Evolutionary conservation across 1,140 invertebrate genomes (phyloP).

Genomic region (Drosophila elegans): DNA sequence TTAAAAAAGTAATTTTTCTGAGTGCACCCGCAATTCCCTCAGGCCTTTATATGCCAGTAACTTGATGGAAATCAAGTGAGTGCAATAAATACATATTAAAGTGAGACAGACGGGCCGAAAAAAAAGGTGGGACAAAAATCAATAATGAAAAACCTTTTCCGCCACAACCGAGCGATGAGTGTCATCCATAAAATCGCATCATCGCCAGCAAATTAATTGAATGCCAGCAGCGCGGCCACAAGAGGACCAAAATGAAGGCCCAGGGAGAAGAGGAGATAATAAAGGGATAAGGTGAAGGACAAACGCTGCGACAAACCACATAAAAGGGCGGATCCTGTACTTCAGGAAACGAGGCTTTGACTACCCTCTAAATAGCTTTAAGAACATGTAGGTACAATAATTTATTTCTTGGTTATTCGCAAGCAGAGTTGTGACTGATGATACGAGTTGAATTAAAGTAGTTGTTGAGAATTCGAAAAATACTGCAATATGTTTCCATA

Average conservation of each 20-base stretch:
- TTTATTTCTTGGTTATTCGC: too few relatives aligned
- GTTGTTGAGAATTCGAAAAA: too few relatives aligned
- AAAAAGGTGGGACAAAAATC: conserved; percentile 53
- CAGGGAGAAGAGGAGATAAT: not conserved
- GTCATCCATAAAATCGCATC: conserved; percentile 59
- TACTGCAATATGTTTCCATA: too few relatives aligned
- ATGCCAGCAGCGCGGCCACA: conserved; percentile 47
- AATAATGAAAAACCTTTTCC: conserved; percentile 63
- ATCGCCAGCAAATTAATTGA: conserved; percentile 71
- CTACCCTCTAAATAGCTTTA: conserved; percentile 1
- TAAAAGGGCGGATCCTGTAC: conserved; percentile 6
- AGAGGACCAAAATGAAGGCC: conserved; percentile 14
- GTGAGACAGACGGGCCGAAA: conserved; percentile 8
- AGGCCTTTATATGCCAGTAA: conserved; percentile 34
- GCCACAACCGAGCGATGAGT: conserved; percentile 34
- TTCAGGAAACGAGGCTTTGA: not conserved
- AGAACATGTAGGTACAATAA: too few relatives aligned
- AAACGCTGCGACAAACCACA: conserved; percentile 36
- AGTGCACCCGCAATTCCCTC: conserved; percentile 7
- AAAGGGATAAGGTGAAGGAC: conserved; percentile 32
- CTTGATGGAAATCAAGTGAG: conserved; percentile 71
- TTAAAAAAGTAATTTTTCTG: not conserved
- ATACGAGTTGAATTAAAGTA: too few relatives aligned
- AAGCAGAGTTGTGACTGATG: too few relatives aligned
- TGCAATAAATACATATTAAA: conserved; percentile 69